A percentile compares a stretch with the other conserved stretches of the same genome.
These are phyloP conservation scores for Xestia sexstrigata DNA, from an alignment of 2,888 invertebrate genomes.

Conservation along the genomic window DNA sequence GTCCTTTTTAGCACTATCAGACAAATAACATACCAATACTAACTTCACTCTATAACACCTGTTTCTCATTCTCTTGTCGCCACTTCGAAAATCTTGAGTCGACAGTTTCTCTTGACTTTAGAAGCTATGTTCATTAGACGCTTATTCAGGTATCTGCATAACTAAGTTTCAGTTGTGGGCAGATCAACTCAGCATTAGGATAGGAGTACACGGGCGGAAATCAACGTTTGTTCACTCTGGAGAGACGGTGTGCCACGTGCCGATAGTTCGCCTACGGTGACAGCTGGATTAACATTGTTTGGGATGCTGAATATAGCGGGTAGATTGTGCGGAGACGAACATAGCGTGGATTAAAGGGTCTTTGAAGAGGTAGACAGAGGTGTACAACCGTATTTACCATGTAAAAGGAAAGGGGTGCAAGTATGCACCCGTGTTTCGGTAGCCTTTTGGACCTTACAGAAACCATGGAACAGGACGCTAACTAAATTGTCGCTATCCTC, in stretches of 20 bases:
- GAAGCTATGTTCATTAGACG: not conserved
- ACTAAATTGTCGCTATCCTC: slow-evolving; percentile 32
- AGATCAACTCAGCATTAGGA: slow-evolving; percentile 3
- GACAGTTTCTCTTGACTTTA: not conserved
- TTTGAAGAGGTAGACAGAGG: not conserved
- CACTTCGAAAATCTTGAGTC: not conserved
- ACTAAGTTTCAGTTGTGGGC: not conserved
- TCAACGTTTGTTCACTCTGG: not conserved
- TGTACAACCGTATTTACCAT: not conserved
- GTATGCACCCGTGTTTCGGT: too few relatives aligned
- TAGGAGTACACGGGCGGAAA: slow-evolving; percentile 10
- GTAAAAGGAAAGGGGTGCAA: too few relatives aligned
- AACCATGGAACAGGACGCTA: not conserved
- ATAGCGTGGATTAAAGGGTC: too few relatives aligned
- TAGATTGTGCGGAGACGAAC: not conserved
- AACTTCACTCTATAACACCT: not conserved
- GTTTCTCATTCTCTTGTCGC: not conserved
- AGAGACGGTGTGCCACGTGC: slow-evolving; percentile 30
- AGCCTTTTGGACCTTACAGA: not conserved
- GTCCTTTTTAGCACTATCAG: not conserved
- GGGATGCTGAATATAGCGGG: not conserved
- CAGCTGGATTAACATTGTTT: slow-evolving; percentile 16
- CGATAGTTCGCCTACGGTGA: not conserved
- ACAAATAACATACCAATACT: not conserved
- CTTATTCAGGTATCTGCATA: not conserved